These are phyloP conservation scores for Andrena haemorrhoa DNA, from an alignment of 2,888 invertebrate species.

Conservation along the genomic window DNA sequence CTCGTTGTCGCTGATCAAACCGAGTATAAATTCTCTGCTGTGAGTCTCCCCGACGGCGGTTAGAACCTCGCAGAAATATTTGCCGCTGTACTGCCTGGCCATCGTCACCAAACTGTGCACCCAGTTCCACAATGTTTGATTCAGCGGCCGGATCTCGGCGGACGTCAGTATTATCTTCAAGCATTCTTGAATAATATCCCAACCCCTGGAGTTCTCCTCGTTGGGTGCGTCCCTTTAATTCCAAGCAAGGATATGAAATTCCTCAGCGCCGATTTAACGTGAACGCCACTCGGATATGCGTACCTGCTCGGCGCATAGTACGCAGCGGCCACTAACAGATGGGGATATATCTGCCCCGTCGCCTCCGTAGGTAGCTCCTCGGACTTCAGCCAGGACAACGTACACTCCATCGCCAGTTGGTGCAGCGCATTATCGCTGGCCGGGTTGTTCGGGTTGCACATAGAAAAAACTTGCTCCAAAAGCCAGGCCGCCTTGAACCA, in stretches of 20 bases:
- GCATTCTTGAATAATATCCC: constrained; percentile 80
- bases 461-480: constrained; percentile 79
- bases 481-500: constrained; percentile 80
- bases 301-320: constrained; percentile 76
- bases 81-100: constrained; percentile 75
- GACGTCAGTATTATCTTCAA: constrained; percentile 77
- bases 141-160: constrained; percentile 72
- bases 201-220: constrained; percentile 70
- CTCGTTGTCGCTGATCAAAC: constrained; percentile 85
- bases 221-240: constrained; percentile 73
- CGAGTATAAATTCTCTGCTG: constrained; percentile 86
- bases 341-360: constrained; percentile 78
- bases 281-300: neutral
- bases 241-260: constrained; percentile 13
- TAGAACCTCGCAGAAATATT: constrained; percentile 80
- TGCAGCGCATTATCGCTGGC: constrained; percentile 72
- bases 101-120: constrained; percentile 75
- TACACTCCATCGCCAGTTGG: constrained; percentile 78
- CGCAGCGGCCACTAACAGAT: constrained; percentile 78
- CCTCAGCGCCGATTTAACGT: neutral
- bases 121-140: constrained; percentile 81
- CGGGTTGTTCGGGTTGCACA: constrained; percentile 73
- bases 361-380: constrained; percentile 78
- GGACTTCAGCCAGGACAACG: constrained; percentile 79
- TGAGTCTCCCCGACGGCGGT: constrained; percentile 86